Percentiles rank a stretch among this genome's conserved stretches.
Conservation (phyloP, 2,797 vertebrate genomes). For the Podarcis siculus region DNA sequence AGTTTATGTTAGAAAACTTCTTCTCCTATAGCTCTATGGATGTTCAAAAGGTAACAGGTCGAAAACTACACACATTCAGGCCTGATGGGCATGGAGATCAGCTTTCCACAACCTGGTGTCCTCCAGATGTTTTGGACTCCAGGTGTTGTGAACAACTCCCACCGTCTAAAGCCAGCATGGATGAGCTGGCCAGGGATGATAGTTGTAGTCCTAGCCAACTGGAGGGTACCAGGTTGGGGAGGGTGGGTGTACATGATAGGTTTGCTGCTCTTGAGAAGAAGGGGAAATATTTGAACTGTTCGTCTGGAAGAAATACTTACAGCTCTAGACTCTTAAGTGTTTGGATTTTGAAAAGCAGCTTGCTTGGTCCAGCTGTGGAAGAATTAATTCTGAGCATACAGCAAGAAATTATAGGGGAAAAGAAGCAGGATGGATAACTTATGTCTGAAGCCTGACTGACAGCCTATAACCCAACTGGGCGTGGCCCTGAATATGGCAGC, state of each 20-base stretch:
- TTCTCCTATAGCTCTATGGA: not conserved
- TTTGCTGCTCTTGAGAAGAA: not conserved
- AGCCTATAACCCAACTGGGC: not conserved
- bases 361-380: not conserved
- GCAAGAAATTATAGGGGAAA: not conserved
- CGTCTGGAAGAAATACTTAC: not conserved
- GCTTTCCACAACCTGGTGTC: too few relatives aligned
- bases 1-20: constrained; percentile 3
- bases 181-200: too few relatives aligned
- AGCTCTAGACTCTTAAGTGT: not conserved
- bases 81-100: not conserved
- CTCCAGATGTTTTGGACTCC: too few relatives aligned
- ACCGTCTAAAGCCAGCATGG: too few relatives aligned
- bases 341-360: constrained; percentile 11
- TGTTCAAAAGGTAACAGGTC: not conserved
- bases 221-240: too few relatives aligned
- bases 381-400: constrained; percentile 23
- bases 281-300: too few relatives aligned
- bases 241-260: not conserved
- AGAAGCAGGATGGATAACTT: constrained; percentile 30
- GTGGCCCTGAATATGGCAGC: not conserved
- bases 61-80: not conserved
- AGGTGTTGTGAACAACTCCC: too few relatives aligned
- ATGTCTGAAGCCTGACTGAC: not conserved
- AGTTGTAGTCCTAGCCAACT: too few relatives aligned